Conservation (phyloP, 2,113 vertebrate species). For the Pelecanus crispus region DNA sequence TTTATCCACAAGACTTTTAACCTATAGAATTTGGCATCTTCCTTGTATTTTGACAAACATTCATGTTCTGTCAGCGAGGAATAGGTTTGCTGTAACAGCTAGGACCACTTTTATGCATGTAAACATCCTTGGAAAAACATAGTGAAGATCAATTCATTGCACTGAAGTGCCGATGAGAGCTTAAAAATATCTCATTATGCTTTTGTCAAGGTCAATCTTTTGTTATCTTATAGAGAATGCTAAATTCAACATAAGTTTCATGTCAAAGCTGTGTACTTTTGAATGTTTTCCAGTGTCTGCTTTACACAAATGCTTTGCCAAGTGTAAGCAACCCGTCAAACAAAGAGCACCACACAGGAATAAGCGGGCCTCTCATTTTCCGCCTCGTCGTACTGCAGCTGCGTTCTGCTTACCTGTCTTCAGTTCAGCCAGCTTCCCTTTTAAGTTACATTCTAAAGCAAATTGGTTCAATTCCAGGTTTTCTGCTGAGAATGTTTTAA, state of each 20-base stretch:
- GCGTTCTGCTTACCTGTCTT: not conserved
- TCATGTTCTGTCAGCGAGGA: not conserved
- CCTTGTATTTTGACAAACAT: not conserved
- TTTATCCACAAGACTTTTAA: not conserved
- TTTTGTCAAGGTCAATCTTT: not conserved
- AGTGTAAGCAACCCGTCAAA: conserved; percentile 18
- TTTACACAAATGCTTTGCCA: not conserved
- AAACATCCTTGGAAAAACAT: not conserved
- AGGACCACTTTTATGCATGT: not conserved
- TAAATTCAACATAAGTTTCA: not conserved
- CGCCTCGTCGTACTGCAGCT: not conserved
- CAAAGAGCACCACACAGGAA: not conserved
- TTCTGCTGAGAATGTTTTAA: conserved; percentile 1
- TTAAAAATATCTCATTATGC: not conserved
- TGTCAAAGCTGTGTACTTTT: not conserved
- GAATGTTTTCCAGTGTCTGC: not conserved
- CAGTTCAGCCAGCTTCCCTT: not conserved
- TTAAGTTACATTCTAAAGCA: not conserved
- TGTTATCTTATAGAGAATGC: not conserved
- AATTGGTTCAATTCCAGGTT: conserved; percentile 3
- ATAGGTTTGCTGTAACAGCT: not conserved
- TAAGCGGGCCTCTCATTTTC: conserved; percentile 1
- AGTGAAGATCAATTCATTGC: not conserved
- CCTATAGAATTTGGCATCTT: not conserved
- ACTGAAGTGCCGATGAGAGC: not conserved